Conservation (phyloP, 2,888 invertebrate species). For the Phaonia tiefii region DNA sequence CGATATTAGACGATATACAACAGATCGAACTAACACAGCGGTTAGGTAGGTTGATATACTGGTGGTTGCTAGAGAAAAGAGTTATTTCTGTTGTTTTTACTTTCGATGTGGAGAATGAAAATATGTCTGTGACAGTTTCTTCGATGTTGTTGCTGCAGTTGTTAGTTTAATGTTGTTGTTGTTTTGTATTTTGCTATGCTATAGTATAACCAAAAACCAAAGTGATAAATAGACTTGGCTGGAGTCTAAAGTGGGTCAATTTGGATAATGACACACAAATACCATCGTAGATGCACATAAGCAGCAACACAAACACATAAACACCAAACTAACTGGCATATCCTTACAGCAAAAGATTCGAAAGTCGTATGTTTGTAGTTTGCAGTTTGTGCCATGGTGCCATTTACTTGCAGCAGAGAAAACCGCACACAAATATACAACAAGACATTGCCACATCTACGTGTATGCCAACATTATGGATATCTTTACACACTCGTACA, state of each 20-base stretch:
- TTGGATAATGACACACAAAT: conserved; percentile 65
- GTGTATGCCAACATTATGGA: background rate
- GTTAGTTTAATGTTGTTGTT: conserved; percentile 13
- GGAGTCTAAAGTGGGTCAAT: conserved; percentile 71
- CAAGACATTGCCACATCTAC: conserved; percentile 25
- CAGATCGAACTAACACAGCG: background rate
- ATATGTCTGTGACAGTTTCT: conserved; percentile 56
- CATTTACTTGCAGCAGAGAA: conserved; percentile 56
- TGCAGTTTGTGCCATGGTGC: conserved; percentile 52
- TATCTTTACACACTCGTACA: conserved; percentile 6
- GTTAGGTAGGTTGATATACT: background rate
- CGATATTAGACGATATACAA: too few relatives aligned
- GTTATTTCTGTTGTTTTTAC: conserved; percentile 13
- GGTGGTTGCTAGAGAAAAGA: background rate
- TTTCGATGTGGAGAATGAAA: background rate
- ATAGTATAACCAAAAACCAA: conserved; percentile 65
- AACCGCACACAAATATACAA: conserved; percentile 54
- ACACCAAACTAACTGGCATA: conserved; percentile 22
- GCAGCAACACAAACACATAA: conserved; percentile 17
- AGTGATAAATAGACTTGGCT: conserved; percentile 73
- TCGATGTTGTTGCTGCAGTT: conserved; percentile 17
- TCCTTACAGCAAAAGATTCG: background rate
- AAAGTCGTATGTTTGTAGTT: conserved; percentile 34
- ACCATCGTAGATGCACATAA: conserved; percentile 19
- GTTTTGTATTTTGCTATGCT: too few relatives aligned